Evolutionary conservation across 92 coral and sea anemone species (phyloP).

Genomic region (Actinostola sp.): DNA sequence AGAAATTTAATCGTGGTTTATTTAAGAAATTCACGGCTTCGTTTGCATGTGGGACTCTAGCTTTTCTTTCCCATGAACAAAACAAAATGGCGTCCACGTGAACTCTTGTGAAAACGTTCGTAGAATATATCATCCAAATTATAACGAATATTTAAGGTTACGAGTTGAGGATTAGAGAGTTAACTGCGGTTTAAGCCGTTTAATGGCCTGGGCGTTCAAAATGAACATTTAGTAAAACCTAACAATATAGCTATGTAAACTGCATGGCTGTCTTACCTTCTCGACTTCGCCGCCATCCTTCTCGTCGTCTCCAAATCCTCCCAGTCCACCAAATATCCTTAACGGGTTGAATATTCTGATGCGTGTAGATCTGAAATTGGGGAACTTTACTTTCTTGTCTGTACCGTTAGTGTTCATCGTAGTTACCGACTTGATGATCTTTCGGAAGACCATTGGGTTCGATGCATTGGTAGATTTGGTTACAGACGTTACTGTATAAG

Average conservation of each 20-base stretch:
- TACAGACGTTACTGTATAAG: slow-evolving; percentile 67
- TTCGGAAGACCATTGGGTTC: slow-evolving; percentile 63
- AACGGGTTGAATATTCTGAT: slow-evolving; percentile 18
- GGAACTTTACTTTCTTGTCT: not conserved
- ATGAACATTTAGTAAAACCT: no score
- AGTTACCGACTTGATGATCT: slow-evolving; percentile 67
- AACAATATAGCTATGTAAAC: not conserved
- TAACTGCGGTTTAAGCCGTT: no score
- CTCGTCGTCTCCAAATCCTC: not conserved
- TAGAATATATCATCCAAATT: no score
- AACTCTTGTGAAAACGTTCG: no score
- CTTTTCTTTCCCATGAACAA: no score
- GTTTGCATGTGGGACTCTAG: no score
- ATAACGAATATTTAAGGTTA: no score
- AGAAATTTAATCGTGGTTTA: no score
- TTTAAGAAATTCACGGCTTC: no score
- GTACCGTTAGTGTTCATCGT: slow-evolving; percentile 58
- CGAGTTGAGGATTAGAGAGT: no score
- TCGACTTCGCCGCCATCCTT: not conserved
- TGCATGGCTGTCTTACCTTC: not conserved
- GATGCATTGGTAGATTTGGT: slow-evolving; percentile 76
- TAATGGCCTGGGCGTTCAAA: no score
- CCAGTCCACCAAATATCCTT: not conserved
- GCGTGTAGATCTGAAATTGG: not conserved
- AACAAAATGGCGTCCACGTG: no score